Base-by-base conservation (phyloP, 1,140 invertebrate species). In the Drosophila punjabiensis region DNA sequence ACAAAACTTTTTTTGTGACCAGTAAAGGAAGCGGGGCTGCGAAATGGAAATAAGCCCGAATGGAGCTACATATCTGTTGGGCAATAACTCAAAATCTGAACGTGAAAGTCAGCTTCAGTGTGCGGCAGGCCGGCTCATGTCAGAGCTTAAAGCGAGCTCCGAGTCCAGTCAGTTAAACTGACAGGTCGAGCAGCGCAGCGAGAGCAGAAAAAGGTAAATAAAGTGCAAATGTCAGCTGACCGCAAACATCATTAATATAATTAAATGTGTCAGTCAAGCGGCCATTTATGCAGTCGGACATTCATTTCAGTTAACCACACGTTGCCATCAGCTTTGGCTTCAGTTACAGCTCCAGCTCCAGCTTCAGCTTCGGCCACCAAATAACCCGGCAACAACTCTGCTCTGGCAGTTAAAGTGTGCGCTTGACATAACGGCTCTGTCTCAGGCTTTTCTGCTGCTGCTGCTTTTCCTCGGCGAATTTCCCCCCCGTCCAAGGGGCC, bases 181-280 rank as follows among this genome's bases (percentile, higher is more conserved):
- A 85, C 82, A 78, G 81, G 71, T 50, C 37, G 64, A 58, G 50
- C 48, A 59, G 66, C 37, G 18, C 43, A 39, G 50, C 58, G 48
- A 58, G 35, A 58, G 58, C 39, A 35, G 33, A 56, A 79, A 59
- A 83, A 83, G 55, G 82, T 84, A 82, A 83, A 86, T 86, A 87
- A 92, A 92, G 89, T 92, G 90, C 89, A 92, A 92, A 92, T 92
- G 89, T 92, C 89, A 92, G 89, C 80, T 92, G 89, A 92, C 89
- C 86, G 90, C 86, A 86, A 90, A 86, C 81, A 92, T 90, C 90
- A 92, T 90, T 92, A 90, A 92, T 92, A 92, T 92, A 92, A 92
- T 92, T 92, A 92, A 92, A 92, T 87, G 82, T 92, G 89, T 86
- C 89, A 92, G 90, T 92, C 86, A 91, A 82, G 79, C 86, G 74